Evolutionary conservation across 2,797 vertebrate species (phyloP), one percentile per base, ranked within the genome.

Genomic region (Chaetophractus vellerosus): DNA sequence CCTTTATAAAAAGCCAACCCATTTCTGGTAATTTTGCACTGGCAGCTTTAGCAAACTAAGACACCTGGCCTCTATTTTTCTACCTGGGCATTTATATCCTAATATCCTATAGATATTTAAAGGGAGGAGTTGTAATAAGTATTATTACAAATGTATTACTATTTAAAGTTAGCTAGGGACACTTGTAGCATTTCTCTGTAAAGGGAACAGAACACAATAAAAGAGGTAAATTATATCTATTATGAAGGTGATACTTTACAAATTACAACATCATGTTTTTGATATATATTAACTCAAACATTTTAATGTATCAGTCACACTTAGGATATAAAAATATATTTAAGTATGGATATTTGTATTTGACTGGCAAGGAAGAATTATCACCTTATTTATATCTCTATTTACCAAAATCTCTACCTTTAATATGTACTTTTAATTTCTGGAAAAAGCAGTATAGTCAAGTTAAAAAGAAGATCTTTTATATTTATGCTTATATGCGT

Each of bases 211-310:
- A 80, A 84, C 55, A 74, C 52, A 68, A 75, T 10, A 45, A 90
- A 76, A 66, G 6, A 45, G 12, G 26, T 41, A 86, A 55, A 71
- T 61, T 78, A 48, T 28, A 88, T n/a, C 15, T 11, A 57, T 2
- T 15, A 59, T 26, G 89, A 74, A 91, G 31, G 38, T 75, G 26
- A 61, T 84, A 26, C 10, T 86, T 94, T 90, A 95, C 31, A 74
- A 68, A 78, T 68, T 61, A 76, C 9, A 92, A 76, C 9, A 92
- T 33, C 0, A 71, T 72, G 48, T 9, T 3, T 91, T 18, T 71
- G 41, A 63, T 26, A 63, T 50, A 57, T 11, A 75, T 18, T 4
- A n/a, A 64, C 64, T 64, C 18, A 38, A 38, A 38, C 38, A 64
- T 59, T 76, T 82, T 80, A 84, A 88, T 10, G 26, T 19, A 52